Evolutionary conservation across 2,797 vertebrate genomes (phyloP), one percentile per base, ranked within the genome.

Genomic region (Manis javanica): DNA sequence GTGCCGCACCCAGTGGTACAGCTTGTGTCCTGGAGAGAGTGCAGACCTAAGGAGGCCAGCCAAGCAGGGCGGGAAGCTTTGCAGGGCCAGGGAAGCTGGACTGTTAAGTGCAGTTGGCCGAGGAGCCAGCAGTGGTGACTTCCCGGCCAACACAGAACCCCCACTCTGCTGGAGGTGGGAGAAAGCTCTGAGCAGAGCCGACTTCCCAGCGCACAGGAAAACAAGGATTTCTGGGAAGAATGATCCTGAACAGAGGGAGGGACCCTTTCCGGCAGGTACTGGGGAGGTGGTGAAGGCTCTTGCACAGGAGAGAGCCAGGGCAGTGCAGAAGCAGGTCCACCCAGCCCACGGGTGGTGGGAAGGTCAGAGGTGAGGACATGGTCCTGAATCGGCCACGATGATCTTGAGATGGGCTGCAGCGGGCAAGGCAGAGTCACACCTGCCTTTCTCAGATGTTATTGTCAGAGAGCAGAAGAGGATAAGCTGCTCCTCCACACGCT

Each of bases 401-500:
- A 2, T 46, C 6, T 0, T 0, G 3, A 51, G 26, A 26, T 0
- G 0, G 37, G 37, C 37, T 5, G 1, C 19, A 9, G 46, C 11
- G 39, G 69, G 1, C 3, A 0, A 0, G 3, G 26, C 23, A 3
- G 3, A 3, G 0, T 3, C 39, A 0, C 8, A 5, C 10, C 7
- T 0, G 0, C 42, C 24, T 14, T 7, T 23, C 21, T 23, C 0
- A 0, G 12, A 21, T n/a, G 72, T 37, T 39, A 12, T 46, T 46
- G 42, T 9, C 46, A 46, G 46, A 46, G 46, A 51, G 29, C 72
- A 13, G 31, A 53, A 49, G 2, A 21, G 14, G 14, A 24, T 71
- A 37, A 71, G 68, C 37, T 7, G 68, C 37, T 5, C 0, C 12
- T 71, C 37, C 3, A 3, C 26, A 11, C 26, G 3, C 8, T 5